These are phyloP conservation scores for Saguinus midas DNA, from an alignment of 2,113 vertebrate genomes.

Conservation along the genomic window DNA sequence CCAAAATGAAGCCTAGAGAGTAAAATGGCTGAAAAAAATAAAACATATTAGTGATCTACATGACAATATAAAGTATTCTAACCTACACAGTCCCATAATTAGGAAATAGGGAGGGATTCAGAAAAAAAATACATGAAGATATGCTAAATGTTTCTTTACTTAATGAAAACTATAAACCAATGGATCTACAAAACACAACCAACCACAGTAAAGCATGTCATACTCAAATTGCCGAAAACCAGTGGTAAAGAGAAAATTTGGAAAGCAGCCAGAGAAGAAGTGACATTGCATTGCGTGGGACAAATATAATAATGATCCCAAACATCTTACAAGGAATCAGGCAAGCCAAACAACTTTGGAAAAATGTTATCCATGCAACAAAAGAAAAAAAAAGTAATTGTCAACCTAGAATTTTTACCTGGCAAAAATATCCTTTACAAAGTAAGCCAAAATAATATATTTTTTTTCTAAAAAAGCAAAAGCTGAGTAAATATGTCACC, in stretches of 20 bases:
- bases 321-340: neutral
- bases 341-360: neutral
- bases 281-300: neutral
- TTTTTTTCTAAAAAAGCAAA: neutral
- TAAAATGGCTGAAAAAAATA: neutral
- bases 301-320: neutral
- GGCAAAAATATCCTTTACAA: neutral
- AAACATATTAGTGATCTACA: neutral
- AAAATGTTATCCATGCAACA: neutral
- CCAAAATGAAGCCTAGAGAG: neutral
- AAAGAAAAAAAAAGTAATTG: neutral
- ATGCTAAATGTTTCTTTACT: too few species aligned
- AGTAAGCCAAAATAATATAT: neutral
- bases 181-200: neutral
- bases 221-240: neutral
- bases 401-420: neutral
- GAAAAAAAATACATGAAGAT: neutral
- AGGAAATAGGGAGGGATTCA: neutral
- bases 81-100: neutral
- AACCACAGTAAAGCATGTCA: neutral
- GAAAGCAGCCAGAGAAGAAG: neutral
- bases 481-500: neutral
- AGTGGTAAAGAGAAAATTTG: neutral
- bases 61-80: neutral
- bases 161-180: neutral